Evolutionary conservation across 2,797 vertebrate species (phyloP), one percentile per base, ranked within the genome.

Genomic region (Otus scops): DNA sequence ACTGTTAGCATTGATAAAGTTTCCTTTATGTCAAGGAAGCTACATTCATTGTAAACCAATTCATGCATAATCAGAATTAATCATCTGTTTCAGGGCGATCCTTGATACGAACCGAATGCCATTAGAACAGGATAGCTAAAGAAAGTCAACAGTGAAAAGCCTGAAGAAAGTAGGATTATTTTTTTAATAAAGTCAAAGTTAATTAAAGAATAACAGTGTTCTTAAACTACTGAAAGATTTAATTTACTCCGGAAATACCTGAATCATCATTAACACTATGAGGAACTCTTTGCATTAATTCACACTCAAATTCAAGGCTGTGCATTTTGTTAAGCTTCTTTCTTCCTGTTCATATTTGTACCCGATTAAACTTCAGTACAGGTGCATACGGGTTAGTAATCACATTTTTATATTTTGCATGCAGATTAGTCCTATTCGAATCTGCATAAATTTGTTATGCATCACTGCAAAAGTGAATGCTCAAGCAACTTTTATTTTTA

Each of bases 401-500:
- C 97, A 98, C 64, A 97, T 94, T 97, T 97, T 97, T 83, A 94
- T 96, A 96, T 96, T 98, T 97, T 97, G 95, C 97, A 98, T 97
- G 95, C 95, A 98, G 96, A 98, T 98, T 97, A 98, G 92, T 96
- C 94, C 89, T 92, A 96, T 50, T 74, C 11, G 65, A 97, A 98
- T 98, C 97, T 98, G 96, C 97, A 98, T 98, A 98, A 95, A 97
- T 98, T 98, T 98, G 96, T 97, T 98, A 98, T 97, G 97, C 97
- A 96, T 94, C 96, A 85, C 94, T 95, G 95, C 96, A 97, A 96
- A 98, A 98, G 93, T 97, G 97, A 98, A 98, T 96, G 97, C 94
- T 98, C 96, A 97, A 97, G 97, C 97, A 98, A 98, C 97, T 98
- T 98, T 98, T 98, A 98, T 98, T 98, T 98, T 98, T 98, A 98